Conservation (phyloP, 2,113 vertebrate species). For the Perca fluviatilis region DNA sequence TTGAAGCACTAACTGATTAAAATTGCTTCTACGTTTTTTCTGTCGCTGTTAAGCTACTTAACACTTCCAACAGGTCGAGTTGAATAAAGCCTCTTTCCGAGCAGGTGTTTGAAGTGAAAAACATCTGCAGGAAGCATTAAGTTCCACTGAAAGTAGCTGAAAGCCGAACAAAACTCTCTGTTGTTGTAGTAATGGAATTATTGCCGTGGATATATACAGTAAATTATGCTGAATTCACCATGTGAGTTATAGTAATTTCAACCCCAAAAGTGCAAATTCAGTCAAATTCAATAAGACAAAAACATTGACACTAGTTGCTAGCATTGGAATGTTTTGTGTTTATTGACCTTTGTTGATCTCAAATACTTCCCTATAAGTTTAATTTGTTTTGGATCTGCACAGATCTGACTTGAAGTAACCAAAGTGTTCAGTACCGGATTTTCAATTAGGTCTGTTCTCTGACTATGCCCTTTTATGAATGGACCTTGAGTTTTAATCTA, state of each 20-base stretch:
- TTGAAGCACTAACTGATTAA: not conserved
- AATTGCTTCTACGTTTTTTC: not conserved
- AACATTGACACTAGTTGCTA: not conserved
- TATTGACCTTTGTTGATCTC: not conserved
- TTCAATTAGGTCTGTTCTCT: constrained; percentile 4
- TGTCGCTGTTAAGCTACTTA: not conserved
- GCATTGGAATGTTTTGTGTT: not conserved
- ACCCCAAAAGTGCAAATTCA: not conserved
- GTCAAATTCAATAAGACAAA: not conserved
- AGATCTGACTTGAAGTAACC: not conserved
- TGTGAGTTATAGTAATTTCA: too few species aligned
- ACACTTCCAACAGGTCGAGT: not conserved
- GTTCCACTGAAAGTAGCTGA: not conserved
- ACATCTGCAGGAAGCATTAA: not conserved
- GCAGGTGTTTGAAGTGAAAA: not conserved
- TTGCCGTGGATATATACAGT: not conserved
- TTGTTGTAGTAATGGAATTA: not conserved
- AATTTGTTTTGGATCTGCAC: not conserved
- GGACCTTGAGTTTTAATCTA: constrained; percentile 15
- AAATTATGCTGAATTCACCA: not conserved
- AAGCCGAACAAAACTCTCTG: not conserved
- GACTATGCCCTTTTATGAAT: constrained; percentile 13
- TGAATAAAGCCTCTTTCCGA: not conserved
- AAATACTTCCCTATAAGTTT: not conserved
- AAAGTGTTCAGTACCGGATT: not conserved